Base-by-base conservation (phyloP, 2,888 invertebrate genomes). In the Sipha maydis region DNA sequence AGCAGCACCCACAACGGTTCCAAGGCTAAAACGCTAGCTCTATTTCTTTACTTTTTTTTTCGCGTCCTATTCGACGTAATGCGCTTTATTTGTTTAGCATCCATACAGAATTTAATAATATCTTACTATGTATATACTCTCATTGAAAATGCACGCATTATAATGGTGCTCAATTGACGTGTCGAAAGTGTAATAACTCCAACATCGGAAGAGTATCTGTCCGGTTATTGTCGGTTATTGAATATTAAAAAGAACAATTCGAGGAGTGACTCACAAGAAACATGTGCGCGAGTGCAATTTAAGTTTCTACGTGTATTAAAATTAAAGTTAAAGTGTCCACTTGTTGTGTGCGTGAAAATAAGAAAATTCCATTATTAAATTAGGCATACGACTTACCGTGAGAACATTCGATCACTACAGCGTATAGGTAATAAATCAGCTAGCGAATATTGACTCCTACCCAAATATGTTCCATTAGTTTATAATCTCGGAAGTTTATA, bases 41-140 rank as follows among this genome's bases (percentile, higher is more conserved):
- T 28, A 67, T 67, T n/a, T 67, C 31, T 76, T 54, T 28, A 41
- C 41, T 77, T 48, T 77, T 85, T 77, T 69, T 77, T 85, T 85
- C 48, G 78, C 78, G 85, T 85, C 78, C 69, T 48, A 34, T 67
- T 28, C 75, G 75, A 54, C 69, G 61, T 69, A 73, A 73, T 41
- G 41, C 67, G 78, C 78, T 69, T 48, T 78, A n/a, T 85, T 85
- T 78, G 85, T 85, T 85, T 54, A 85, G 77, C 31, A 69, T 31
- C 48, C 77, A n/a, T 84, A 25, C 25, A 61, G 38, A 75, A 75
- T 76, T 21, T 76, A 75, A 61, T 75, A 75, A 76, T 75, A 76
- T 28, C 17, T 17, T 1, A 34, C 21, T 17, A 14, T 31, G 17
- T 48, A 9, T 41, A 28, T 61, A 41, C 41, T 67, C 41, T 56